These are phyloP conservation scores for Percopsis transmontana DNA, from an alignment of 2,113 vertebrate genomes.

Conservation along the genomic window DNA sequence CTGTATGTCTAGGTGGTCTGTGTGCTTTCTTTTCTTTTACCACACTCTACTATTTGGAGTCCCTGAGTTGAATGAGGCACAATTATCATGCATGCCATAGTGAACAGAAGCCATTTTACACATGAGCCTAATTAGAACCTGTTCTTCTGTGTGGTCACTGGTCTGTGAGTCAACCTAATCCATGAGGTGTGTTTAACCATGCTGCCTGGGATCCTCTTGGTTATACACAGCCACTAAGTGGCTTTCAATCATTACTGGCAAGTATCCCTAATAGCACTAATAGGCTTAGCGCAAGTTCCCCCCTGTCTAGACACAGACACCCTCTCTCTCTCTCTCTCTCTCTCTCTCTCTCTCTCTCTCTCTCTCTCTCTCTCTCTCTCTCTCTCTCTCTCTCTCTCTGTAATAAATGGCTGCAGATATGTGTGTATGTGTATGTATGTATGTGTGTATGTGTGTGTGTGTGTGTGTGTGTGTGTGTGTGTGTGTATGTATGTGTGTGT, in stretches of 20 bases:
- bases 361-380: not conserved
- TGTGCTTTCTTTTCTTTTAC: too few species aligned
- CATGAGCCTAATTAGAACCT: not conserved
- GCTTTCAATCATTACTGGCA: conserved; percentile 67
- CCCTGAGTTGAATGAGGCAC: too few species aligned
- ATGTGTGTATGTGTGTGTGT: conserved; percentile 8
- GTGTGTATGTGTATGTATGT: conserved; percentile 1
- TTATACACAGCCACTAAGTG: conserved; percentile 62
- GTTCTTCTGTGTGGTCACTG: not conserved
- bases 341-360: conserved; percentile 1
- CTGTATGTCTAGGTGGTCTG: too few species aligned
- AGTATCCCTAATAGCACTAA: conserved; percentile 63
- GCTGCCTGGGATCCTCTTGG: conserved; percentile 59
- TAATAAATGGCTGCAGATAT: conserved; percentile 33
- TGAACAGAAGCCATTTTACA: too few species aligned
- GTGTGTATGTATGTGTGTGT: conserved; percentile 13
- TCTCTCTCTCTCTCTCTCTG: conserved; percentile 10
- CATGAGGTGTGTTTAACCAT: conserved; percentile 57
- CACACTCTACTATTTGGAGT: too few species aligned
- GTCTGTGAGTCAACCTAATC: conserved; percentile 46
- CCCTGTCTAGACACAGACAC: not conserved
- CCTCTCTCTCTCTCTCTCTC: not conserved
- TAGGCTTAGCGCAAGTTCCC: conserved; percentile 56
- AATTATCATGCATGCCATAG: not conserved
- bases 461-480: conserved; percentile 8